Evolutionary conservation across 2,113 vertebrate species (phyloP), one percentile per base, ranked within the genome.

Genomic region (Colistium nudipinnis): DNA sequence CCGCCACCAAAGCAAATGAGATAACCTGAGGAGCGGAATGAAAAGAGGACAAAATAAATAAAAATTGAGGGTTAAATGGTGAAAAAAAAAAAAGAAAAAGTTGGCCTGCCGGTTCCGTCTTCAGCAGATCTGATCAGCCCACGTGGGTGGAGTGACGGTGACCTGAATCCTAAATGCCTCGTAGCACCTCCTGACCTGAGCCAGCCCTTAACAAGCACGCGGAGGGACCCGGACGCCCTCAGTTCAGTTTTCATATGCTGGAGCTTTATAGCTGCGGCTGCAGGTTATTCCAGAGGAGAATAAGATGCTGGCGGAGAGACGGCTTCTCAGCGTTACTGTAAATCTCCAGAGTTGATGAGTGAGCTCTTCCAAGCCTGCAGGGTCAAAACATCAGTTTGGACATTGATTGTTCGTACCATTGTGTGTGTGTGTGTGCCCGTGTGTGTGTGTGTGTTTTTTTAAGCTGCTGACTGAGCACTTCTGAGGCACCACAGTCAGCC

Each of bases 131-230:
- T 78, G 31, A 83, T 81, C 71, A 71, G 55, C 68, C n/a, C 31
- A 1, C 9, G 3, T 27, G 61, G 83, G 85, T 87, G 85, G 89
- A 79, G 76, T 74, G 77, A 54, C 60, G 82, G 68, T 74, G 78
- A 86, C 85, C 80, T 83, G 83, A 85, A 83, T 86, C 79, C 84
- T 62, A 70, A 82, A 70, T 77, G 67, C 81, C 39, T 64, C 47
- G 31, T 49, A 39, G 68, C 61, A 81, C 82, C 69, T 78, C 16
- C 52, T 31, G 52, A 64, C 64, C 63, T 55, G 28, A 81, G 71
- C 68, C 60, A 27, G 70, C 84, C 60, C 67, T 84, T 82, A 84
- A 57, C 52, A 74, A 75, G 55, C 45, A 28, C 6, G 25, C 22
- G 0, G 0, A 56, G 56, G 56, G 44, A 43, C 31, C 35, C 47